Base-by-base conservation (phyloP, 2,888 invertebrate species). In the Xestoiulus laeticollis region DNA sequence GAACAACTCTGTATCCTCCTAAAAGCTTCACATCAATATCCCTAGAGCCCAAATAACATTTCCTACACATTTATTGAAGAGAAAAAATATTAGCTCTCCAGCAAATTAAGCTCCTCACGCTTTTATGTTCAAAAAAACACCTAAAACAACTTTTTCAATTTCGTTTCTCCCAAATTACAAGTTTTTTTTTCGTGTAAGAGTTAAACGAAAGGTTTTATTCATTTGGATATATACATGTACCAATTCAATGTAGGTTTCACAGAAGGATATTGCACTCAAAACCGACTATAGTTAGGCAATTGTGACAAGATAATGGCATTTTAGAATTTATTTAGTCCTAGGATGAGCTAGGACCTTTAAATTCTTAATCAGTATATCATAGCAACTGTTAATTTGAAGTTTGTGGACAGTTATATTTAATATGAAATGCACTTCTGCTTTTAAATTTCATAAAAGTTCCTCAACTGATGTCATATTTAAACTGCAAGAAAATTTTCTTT, bases 201-300 rank as follows among this genome's bases (percentile, higher is more conserved):
- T 59, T 59, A n/a, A 59, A 59, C n/a, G 12, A 5, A 59, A n/a
- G 59, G 59, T n/a, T n/a, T 16, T n/a, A 59, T 68, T 68, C 22
- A 68, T 68, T 68, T 68, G 68, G 22, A 68, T 68, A 59, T n/a
- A n/a, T n/a, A n/a, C n/a, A n/a, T n/a, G n/a, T n/a, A 26, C 68
- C 26, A 68, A 68, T 68, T 68, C 68, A 26, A 5, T 68, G 19
- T 12, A 12, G 22, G 68, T 68, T 26, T 22, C 8, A 68, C 68
- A 68, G 26, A 59, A n/a, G 48, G 4, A 59, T 59, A 59, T 19
- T 22, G 5, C 68, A 19, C 68, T 68, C 68, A 68, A 68, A 8
- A 26, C n/a, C 59, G 14, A 59, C 59, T 59, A 8, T 5, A 59
- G 59, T 26, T 1, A 12, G 8, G 26, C 10, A 26, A 68, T 26